Base-by-base conservation (phyloP, 2,113 vertebrate genomes). In the Herpetotheres cachinnans region DNA sequence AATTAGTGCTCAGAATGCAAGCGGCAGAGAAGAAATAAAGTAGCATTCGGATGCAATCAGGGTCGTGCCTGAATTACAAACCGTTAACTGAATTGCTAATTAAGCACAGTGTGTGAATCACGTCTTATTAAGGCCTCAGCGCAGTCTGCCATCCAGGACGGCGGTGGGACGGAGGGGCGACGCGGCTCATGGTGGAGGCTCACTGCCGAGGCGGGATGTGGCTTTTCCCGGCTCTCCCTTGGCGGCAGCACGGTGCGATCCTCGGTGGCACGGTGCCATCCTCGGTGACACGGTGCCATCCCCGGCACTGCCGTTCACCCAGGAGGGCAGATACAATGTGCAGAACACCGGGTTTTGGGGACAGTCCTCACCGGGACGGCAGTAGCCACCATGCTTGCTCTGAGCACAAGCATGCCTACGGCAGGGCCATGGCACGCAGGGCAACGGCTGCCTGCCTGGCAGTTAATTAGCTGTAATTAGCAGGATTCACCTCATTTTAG, bases 1-100 rank as follows among this genome's bases (percentile, higher is more conserved):
- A 97, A 97, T 97, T 97, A 97, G 96, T 49, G 96, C 97, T 97
- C 95, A 80, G 96, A 95, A 97, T 92, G 97, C 91, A 72, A 93
- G 87, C 90, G 34, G 95, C 91, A 16, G 93, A 25, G 82, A 94
- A 91, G 97, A 82, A 97, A 96, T 96, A 90, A 96, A 97, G 97
- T 55, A 34, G 95, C 96, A 80, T 52, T 97, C 84, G 91, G 95
- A 96, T 95, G 97, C 96, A 86, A 97, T 96, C 96, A 85, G 97
- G 97, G 97, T 96, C 97, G 94, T 92, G 97, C 89, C 95, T 94
- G 95, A 97, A 96, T 96, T 97, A 90, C 97, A 93, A 90, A 95
- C 87, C 73, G 65, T 73, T 93, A 59, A 34, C 92, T 30, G 97
- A 96, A 96, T 96, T 30, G 89, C 96, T 97, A 96, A 97, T 95